Conservation (phyloP, 2,113 vertebrate species). For the Phrynocephalus versicolor region DNA sequence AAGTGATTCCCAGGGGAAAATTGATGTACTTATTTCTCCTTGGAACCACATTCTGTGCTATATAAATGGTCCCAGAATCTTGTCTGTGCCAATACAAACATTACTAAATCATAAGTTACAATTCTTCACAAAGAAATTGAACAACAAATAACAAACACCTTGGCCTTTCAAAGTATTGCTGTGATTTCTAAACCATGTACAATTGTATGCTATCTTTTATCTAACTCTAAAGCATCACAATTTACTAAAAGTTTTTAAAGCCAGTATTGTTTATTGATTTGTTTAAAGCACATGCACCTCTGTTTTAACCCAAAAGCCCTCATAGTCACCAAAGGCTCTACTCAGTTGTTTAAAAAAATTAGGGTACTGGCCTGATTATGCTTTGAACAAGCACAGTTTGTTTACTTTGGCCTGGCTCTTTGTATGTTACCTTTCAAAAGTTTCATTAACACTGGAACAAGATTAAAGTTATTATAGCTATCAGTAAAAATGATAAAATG, state of each 20-base stretch:
- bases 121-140: background rate
- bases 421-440: background rate
- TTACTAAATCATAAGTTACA: slow-evolving; percentile 11
- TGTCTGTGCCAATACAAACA: slow-evolving; percentile 7
- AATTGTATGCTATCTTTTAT: background rate
- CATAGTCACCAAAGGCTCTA: background rate
- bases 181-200: background rate
- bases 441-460: background rate
- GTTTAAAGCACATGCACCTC: background rate
- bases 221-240: background rate
- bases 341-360: background rate
- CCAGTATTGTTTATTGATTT: background rate
- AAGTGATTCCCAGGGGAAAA: background rate
- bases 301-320: background rate
- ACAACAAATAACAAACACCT: background rate
- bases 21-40: background rate
- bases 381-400: background rate
- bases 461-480: background rate
- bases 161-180: background rate
- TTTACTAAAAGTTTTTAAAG: background rate
- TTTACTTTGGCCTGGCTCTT: background rate
- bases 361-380: background rate
- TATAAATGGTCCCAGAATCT: slow-evolving; percentile 7
- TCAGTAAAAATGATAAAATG: background rate
- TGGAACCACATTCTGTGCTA: background rate